These are phyloP conservation scores for Cantharis rufa DNA, from an alignment of 2,888 invertebrate species.

Conservation along the genomic window DNA sequence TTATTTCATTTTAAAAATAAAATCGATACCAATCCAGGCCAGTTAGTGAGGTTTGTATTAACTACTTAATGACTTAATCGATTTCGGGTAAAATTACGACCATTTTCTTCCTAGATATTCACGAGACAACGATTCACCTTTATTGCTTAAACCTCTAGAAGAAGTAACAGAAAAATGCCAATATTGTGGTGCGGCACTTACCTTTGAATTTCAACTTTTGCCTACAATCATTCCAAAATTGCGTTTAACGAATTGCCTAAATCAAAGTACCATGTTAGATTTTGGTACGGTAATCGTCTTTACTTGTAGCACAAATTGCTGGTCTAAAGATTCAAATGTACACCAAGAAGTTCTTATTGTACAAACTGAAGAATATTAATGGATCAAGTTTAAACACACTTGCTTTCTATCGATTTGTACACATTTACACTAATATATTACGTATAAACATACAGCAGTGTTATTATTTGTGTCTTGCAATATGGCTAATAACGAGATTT, in stretches of 20 bases:
- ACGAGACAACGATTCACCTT: constrained; percentile 67
- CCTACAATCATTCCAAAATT: constrained; percentile 78
- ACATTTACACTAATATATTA: not conserved
- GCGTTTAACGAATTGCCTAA: constrained; percentile 53
- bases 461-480: not conserved
- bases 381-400: not conserved
- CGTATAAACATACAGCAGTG: not conserved
- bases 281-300: constrained; percentile 86
- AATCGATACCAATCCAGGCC: constrained; percentile 77
- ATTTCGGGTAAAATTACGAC: constrained; percentile 3
- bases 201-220: constrained; percentile 83
- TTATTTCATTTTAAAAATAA: constrained; percentile 79
- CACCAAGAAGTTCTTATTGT: constrained; percentile 75
- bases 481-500: too few relatives aligned
- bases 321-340: constrained; percentile 68
- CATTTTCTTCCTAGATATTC: constrained; percentile 66
- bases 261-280: constrained; percentile 66
- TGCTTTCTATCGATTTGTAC: not conserved
- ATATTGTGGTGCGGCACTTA: constrained; percentile 72
- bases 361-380: constrained; percentile 66
- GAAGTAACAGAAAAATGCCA: constrained; percentile 63
- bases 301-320: constrained; percentile 84
- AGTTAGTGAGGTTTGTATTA: constrained; percentile 73
- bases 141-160: constrained; percentile 70
- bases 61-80: not conserved